Evolutionary conservation across 92 coral and sea anemone species (phyloP).

Genomic region (Phenganax marumi): DNA sequence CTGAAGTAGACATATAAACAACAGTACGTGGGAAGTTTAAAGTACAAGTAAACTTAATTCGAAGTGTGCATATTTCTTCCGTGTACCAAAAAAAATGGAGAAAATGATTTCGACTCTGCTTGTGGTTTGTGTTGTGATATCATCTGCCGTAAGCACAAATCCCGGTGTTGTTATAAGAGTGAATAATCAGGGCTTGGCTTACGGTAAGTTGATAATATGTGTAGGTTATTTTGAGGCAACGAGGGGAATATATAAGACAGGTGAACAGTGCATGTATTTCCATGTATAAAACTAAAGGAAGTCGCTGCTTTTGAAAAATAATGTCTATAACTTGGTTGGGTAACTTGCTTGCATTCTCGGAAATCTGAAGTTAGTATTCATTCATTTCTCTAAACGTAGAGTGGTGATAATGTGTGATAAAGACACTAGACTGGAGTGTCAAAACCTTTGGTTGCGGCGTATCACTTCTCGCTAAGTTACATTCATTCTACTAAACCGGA

Average conservation of each 20-base stretch:
- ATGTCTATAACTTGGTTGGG: too few relatives aligned
- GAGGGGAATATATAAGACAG: too few relatives aligned
- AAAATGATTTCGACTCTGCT: background rate
- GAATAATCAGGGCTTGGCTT: conserved; percentile 75
- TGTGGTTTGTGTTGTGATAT: background rate
- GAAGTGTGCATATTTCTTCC: background rate
- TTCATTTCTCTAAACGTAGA: too few relatives aligned
- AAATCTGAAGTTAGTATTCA: too few relatives aligned
- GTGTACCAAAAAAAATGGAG: background rate
- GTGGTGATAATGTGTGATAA: too few relatives aligned
- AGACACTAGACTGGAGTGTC: too few relatives aligned
- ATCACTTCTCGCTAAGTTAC: too few relatives aligned
- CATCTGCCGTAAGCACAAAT: conserved; percentile 37
- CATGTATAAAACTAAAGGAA: too few relatives aligned
- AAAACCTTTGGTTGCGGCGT: too few relatives aligned
- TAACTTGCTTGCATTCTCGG: too few relatives aligned
- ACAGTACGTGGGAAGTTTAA: background rate
- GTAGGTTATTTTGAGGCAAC: background rate
- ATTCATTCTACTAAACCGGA: too few relatives aligned
- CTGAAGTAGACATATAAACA: background rate
- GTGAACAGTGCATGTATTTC: background rate
- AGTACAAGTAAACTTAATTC: background rate
- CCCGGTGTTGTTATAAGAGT: conserved; percentile 81
- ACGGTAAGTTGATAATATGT: conserved; percentile 61
- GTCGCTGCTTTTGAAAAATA: too few relatives aligned